Evolutionary conservation across 2,797 vertebrate species (phyloP).

Genomic region (Dendrocincla fuliginosa): DNA sequence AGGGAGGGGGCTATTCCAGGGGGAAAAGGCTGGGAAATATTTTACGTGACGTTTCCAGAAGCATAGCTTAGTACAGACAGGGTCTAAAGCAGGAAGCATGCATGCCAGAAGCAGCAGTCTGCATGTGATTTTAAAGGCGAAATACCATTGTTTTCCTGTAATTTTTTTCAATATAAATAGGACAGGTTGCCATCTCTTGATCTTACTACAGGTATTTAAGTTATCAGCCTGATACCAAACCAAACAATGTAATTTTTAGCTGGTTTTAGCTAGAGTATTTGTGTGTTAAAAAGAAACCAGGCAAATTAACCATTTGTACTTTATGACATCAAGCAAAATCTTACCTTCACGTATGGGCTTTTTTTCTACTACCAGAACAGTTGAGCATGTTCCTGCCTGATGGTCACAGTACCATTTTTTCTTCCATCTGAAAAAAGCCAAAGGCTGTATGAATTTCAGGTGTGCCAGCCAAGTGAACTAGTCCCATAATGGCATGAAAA

Average conservation of each 20-base stretch:
- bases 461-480: background rate
- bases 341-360: background rate
- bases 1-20: background rate
- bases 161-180: background rate
- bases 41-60: background rate
- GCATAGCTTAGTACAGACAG: background rate
- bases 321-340: background rate
- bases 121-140: background rate
- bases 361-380: background rate
- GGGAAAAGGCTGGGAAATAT: background rate
- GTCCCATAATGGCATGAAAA: background rate
- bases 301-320: background rate
- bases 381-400: background rate
- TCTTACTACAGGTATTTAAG: background rate
- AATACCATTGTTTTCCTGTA: background rate
- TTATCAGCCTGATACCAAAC: background rate
- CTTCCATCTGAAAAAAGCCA: background rate
- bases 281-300: rapidly evolving
- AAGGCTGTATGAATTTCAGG: background rate
- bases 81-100: background rate
- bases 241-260: background rate
- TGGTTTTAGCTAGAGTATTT: background rate
- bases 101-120: background rate
- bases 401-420: background rate
- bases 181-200: rapidly evolving